phyloP scores from a whole-genome alignment of 2,888 invertebrate genomes.

The Coelopa pilipes region DNA sequence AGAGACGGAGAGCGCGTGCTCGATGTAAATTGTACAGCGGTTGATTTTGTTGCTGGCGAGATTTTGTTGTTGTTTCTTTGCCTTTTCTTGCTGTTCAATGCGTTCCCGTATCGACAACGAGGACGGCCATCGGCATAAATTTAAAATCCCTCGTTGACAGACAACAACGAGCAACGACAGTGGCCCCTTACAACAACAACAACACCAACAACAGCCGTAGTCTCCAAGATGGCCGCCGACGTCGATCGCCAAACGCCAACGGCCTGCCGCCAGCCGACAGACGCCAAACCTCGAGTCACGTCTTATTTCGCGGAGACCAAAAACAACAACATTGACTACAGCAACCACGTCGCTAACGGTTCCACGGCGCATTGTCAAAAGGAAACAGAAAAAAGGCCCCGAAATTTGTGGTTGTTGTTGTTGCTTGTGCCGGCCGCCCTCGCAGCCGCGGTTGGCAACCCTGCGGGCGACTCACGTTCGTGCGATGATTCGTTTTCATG shows the following conservation, averaged over 20 bases:
- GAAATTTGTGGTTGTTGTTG: neutral
- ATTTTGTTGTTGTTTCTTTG: too few relatives aligned
- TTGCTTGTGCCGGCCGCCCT: neutral
- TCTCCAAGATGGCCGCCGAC: too few relatives aligned
- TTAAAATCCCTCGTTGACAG: neutral
- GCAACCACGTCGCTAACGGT: too few relatives aligned
- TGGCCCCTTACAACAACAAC: too few relatives aligned
- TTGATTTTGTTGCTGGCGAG: neutral
- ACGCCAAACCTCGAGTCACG: too few relatives aligned
- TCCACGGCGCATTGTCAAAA: too few relatives aligned
- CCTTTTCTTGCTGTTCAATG: neutral
- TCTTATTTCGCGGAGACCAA: too few relatives aligned
- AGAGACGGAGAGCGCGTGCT: neutral
- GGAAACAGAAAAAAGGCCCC: neutral
- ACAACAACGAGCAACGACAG: neutral
- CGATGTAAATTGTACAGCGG: neutral
- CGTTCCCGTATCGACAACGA: neutral
- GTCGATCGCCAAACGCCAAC: too few relatives aligned
- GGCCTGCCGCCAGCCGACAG: too few relatives aligned
- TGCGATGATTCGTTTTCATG: too few relatives aligned
- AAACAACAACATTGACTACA: too few relatives aligned
- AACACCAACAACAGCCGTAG: neutral
- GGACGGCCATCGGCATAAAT: neutral
- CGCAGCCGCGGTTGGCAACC: conserved; percentile 1
- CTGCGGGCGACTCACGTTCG: neutral